These are phyloP conservation scores for Cerceris ruficornis DNA, from an alignment of 2,888 invertebrate species.

Conservation along the genomic window DNA sequence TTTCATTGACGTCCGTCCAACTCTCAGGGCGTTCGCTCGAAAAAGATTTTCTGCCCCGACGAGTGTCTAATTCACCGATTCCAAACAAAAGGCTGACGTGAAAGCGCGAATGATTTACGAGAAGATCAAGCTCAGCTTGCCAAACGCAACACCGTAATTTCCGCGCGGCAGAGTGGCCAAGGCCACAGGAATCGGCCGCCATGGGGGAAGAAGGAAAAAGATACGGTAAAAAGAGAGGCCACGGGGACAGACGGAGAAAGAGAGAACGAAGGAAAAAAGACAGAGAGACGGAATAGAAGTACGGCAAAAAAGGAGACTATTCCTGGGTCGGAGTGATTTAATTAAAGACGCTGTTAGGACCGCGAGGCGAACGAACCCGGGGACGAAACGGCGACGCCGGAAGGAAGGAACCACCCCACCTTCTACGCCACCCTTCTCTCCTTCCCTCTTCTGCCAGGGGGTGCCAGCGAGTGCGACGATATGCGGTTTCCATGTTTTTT, in stretches of 20 bases:
- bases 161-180: conserved; percentile 51
- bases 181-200: conserved; percentile 30
- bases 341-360: conserved; percentile 75
- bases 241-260: conserved; percentile 2
- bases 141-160: conserved; percentile 58
- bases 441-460: conserved; percentile 41
- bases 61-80: conserved; percentile 13
- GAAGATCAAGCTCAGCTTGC: conserved; percentile 40
- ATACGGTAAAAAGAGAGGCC: conserved; percentile 46
- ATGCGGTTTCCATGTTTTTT: conserved; percentile 83
- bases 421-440: conserved; percentile 50
- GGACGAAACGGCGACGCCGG: conserved; percentile 74
- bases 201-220: conserved; percentile 10
- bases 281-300: conserved; percentile 26
- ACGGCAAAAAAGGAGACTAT: conserved; percentile 58
- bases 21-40: not conserved
- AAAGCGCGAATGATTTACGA: conserved; percentile 51
- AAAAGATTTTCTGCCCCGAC: not conserved
- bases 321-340: conserved; percentile 71
- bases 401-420: conserved; percentile 76
- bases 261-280: conserved; percentile 3
- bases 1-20: not conserved
- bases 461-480: conserved; percentile 75
- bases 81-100: conserved; percentile 28
- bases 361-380: conserved; percentile 56